Evolutionary conservation across 2,797 vertebrate species (phyloP).

Genomic region (Amphiprion clarkii): DNA sequence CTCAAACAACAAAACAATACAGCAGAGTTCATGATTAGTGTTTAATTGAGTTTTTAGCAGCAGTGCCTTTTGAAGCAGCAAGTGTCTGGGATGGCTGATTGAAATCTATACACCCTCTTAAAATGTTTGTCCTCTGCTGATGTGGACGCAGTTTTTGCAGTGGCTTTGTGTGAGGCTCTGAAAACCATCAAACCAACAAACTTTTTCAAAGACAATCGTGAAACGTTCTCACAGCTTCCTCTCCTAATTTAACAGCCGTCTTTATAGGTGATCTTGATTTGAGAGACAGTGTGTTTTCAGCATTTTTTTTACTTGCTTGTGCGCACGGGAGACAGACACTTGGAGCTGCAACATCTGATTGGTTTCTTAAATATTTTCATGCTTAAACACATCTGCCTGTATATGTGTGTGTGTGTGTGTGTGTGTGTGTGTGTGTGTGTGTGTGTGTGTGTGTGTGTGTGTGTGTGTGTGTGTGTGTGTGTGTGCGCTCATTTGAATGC

Average conservation of each 20-base stretch:
- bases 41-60: constrained; percentile 49
- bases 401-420: constrained; percentile 12
- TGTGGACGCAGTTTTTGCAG: constrained; percentile 7
- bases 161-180: constrained; percentile 14
- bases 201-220: constrained; percentile 16
- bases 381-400: constrained; percentile 47
- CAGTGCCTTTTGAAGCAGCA: constrained; percentile 43
- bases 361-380: constrained; percentile 45
- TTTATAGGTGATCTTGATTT: not conserved
- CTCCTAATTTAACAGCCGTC: not conserved
- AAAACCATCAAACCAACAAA: constrained; percentile 15
- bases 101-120: constrained; percentile 38
- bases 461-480: not conserved
- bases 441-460: constrained; percentile 13
- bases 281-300: not conserved
- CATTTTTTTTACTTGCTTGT: constrained; percentile 10
- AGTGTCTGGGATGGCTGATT: constrained; percentile 36
- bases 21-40: constrained; percentile 12
- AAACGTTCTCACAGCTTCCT: constrained; percentile 20
- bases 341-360: constrained; percentile 12
- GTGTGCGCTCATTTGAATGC: constrained; percentile 53
- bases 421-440: constrained; percentile 13
- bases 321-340: not conserved
- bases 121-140: constrained; percentile 41
- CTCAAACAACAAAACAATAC: constrained; percentile 43